Conservation (phyloP, 2,888 invertebrate species). For the Macaria notata region DNA sequence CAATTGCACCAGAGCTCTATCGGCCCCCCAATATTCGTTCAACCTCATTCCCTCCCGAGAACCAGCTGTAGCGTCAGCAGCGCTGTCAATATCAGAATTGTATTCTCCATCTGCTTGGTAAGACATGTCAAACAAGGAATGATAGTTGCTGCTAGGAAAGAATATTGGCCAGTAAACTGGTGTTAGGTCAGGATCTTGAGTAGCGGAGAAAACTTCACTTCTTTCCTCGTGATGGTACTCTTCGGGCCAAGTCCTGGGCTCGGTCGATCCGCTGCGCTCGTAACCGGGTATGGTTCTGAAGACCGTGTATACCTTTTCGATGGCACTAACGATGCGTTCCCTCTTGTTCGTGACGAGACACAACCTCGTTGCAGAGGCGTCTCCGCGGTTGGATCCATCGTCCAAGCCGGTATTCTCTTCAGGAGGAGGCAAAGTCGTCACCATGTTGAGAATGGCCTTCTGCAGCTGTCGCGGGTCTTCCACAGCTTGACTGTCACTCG, state of each 20-base stretch:
- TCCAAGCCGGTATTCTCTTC: conserved; percentile 19
- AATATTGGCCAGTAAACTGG: no score
- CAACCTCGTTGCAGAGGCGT: conserved; percentile 36
- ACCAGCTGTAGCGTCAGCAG: no score
- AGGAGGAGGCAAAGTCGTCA: conserved; percentile 61
- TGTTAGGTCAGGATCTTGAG: no score
- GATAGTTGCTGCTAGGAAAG: no score
- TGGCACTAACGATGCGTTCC: conserved; percentile 61
- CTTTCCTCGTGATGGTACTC: neutral
- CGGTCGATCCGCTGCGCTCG: no score
- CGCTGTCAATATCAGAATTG: no score
- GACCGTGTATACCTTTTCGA: conserved; percentile 62
- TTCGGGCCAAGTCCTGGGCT: no score
- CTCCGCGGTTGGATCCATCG: conserved; percentile 16
- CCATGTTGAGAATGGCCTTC: conserved; percentile 85
- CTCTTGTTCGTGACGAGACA: conserved; percentile 60
- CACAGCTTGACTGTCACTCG: conserved; percentile 47
- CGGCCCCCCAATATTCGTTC: neutral
- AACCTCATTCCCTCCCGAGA: no score
- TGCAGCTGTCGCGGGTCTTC: conserved; percentile 87
- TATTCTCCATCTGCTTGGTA: no score
- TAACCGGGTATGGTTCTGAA: conserved; percentile 26
- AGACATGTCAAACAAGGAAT: no score
- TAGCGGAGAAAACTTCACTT: neutral
- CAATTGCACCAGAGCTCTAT: neutral